Percentiles rank a stretch among this genome's conserved stretches.
Evolutionary conservation across 2,888 invertebrate genomes (phyloP).

Genomic region (Meandrusa payeni): DNA sequence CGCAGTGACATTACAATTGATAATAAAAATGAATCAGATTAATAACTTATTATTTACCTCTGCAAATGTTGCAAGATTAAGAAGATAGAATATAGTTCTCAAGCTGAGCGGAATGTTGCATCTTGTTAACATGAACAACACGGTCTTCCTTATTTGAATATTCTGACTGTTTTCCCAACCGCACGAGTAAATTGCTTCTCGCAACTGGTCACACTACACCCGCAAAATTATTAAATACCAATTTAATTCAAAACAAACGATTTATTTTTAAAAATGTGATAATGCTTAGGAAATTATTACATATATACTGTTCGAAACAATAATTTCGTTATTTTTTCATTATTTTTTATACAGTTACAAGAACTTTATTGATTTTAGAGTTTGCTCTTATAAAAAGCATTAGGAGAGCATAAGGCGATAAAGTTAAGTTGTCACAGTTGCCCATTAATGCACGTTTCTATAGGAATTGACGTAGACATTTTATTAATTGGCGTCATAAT

Average conservation of each 20-base stretch:
- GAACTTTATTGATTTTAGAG: neutral
- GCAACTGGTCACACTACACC: conserved; percentile 48
- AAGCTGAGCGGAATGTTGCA: conserved; percentile 48
- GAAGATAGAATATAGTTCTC: conserved; percentile 51
- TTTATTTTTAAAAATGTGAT: too few species aligned
- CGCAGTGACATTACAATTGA: neutral
- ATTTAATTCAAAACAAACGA: neutral
- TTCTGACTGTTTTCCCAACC: conserved; percentile 53
- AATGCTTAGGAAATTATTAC: too few species aligned
- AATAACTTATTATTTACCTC: conserved; percentile 38
- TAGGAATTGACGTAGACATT: too few species aligned
- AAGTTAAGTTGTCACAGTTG: too few species aligned
- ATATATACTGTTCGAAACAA: too few species aligned
- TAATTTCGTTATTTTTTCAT: neutral
- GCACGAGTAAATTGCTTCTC: conserved; percentile 53
- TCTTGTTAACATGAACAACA: conserved; percentile 58
- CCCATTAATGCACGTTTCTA: too few species aligned
- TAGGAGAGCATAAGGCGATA: too few species aligned
- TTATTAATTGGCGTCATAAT: too few species aligned
- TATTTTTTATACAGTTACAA: neutral
- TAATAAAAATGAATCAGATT: too few species aligned
- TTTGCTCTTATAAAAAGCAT: neutral
- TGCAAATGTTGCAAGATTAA: conserved; percentile 57
- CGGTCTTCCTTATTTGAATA: conserved; percentile 40
- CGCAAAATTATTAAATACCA: neutral